Base-by-base conservation (phyloP, 2,797 vertebrate species). In the Paratrypauchen microcephalus region DNA sequence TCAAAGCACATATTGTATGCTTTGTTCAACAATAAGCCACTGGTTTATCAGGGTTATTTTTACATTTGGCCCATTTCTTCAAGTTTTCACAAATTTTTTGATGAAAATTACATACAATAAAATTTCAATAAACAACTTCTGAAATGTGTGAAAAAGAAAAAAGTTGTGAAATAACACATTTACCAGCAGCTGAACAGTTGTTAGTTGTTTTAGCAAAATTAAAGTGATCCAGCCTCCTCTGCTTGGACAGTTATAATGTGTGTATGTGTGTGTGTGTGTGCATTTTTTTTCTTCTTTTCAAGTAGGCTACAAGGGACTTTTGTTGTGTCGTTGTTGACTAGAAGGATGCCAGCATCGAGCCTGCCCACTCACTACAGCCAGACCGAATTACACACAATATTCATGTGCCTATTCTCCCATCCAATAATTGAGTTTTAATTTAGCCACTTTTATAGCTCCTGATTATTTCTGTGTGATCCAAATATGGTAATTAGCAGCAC, bases 191-290 rank as follows among this genome's bases (percentile, higher is more conserved):
- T 15, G 66, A 84, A 72, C 61, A 69, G 75, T 81, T 86, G 83
- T 73, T 79, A 69, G 75, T 79, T 86, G 82, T 73, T 79, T 76
- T 48, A 26, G 23, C 68, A 68, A 78, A 80, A 70, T 61, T 18
- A 65, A 50, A 75, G 84, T 76, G 83, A 80, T 80, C 78, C 77
- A 78, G 76, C 82, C 69, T 79, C 78, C 66, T 76, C 78, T 78
- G 82, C 81, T 74, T 73, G 79, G 56, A 41, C 75, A 72, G 81
- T 79, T 77, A 55, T 39, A 84, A 45, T 15, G 41, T 64, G 8
- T 59, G 1, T 64, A 3, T 59, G 1, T 59, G 19, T 59, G 32
- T 32, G 24, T 26, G 24, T 26, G 2, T 7, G 19, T 41, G 9
- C 13, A 9, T 32, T 13, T 32, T 59, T 19, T 18, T 60, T 19